Evolutionary conservation across 2,888 invertebrate species (phyloP), one percentile per base, ranked within the genome.

Genomic region (Seira sanloemensis): DNA sequence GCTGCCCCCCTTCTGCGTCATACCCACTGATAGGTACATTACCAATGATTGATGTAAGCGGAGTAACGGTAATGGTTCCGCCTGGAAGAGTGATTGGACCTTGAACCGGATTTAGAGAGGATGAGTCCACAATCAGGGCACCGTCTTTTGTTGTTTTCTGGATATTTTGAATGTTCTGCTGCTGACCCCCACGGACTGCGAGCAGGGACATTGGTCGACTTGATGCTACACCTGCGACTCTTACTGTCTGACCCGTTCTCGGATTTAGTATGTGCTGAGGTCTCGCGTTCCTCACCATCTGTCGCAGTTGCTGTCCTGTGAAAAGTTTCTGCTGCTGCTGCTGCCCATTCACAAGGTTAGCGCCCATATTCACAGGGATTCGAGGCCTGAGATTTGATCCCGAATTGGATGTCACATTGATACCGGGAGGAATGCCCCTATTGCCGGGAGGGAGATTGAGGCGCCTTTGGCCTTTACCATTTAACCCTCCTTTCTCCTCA

Each of bases 41-140:
- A 2, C 85, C 86, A 69, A 85, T 84, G 16, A 86, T 26, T 9
- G 85, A 78, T 1, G 88, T 74, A 0, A 89, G 73, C 9, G 89
- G 89, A 9, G 89, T 89, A 7, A 89, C 88, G 0, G 89, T 89
- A 23, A 89, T 89, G 0, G 88, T 88, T 67, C 89, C 89, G 65
- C 89, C 89, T 46, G 89, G 89, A 65, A 89, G 86, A 1, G 89
- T 89, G 21, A 89, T 88, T 37, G 88, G 87, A 54, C 89, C 89
- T 84, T 85, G 87, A 16, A 88, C 78, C 7, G 87, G 84, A 26
- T 89, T 88, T 18, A 87, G 76, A 18, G 86, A 79, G 0, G 88
- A 88, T 0, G 88, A 87, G 71, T 88, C 88, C 0, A 87, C 87
- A 0, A 84, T 74, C 19, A 86, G 81, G 9, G 85, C 46, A 26